Base-by-base conservation (phyloP, 2,113 vertebrate species). In the Tetrao urogallus region DNA sequence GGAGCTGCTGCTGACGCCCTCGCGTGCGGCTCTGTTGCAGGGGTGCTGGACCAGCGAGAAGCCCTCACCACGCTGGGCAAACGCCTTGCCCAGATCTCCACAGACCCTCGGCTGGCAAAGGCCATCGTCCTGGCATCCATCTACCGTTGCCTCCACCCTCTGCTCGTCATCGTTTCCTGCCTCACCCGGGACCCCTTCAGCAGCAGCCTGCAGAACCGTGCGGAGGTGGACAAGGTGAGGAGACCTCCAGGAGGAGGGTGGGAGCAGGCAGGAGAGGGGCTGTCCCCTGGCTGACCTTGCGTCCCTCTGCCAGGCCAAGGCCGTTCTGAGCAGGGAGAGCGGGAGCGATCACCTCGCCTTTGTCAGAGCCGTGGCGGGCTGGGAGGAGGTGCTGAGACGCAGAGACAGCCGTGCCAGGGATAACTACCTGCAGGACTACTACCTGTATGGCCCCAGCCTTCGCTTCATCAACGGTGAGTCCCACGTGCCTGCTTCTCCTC, bases 181-280 rank as follows among this genome's bases (percentile, higher is more conserved):
- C 98, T 99, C 91, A 99, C 98, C n/a, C 98, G 98, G 73, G 99
- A 99, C 92, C 99, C 99, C 5, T 99, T 99, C 97, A 95, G 98
- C 96, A 99, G 99, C 97, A 99, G 99, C 97, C 92, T 99, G 90
- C 98, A 98, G 95, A 99, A 99, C 97, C 97, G 99, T 2, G 95
- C 98, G 0, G 97, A 97, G 61, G 98, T 99, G 88, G 96, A 90
- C 75, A 98, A 99, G 98, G 99, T 99, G 88, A 97, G 98, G 28
- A 10, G 27, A 11, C 3, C 3, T 21, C 24, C 7, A 3, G 0
- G 6, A 32, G 24, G 7, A 8, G 0, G 38, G 28, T 0, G 2
- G 54, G 2, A 10, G 38, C 9, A 0, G n/a, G 34, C 0, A 2
- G 22, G 54, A 8, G 1, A 6, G 32, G 32, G 36, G 11, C 48